A percentile compares a stretch with the other conserved stretches of the same genome.
These are phyloP conservation scores for Otocyon megalotis DNA, from an alignment of 2,113 vertebrate species.

Conservation along the genomic window DNA sequence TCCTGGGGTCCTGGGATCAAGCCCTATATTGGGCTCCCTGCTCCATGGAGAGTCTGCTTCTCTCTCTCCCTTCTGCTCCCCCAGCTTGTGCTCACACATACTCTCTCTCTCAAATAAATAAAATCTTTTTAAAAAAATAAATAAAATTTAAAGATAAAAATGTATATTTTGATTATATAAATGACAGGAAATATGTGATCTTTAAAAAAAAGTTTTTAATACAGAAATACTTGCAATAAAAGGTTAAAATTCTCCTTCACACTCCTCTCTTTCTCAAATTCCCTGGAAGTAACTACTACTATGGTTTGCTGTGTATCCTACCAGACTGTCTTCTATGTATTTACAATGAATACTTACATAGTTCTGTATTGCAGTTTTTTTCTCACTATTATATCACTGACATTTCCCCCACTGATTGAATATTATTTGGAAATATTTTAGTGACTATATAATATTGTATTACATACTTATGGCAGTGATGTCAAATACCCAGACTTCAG, in stretches of 20 bases:
- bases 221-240: neutral
- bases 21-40: neutral
- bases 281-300: neutral
- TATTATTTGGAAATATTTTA: slow-evolving; percentile 24
- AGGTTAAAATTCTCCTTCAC: neutral
- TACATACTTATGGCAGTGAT: neutral
- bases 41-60: neutral
- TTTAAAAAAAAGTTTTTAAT: slow-evolving; percentile 6
- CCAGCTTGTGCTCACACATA: no score
- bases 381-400: neutral
- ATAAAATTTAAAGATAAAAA: neutral
- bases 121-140: no score
- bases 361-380: neutral
- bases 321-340: neutral
- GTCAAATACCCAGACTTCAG: neutral
- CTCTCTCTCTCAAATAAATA: no score
- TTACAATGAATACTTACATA: neutral
- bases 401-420: neutral
- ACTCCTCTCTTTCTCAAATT: neutral
- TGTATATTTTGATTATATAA: neutral
- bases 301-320: neutral
- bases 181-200: neutral
- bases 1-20: neutral
- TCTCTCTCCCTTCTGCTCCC: neutral
- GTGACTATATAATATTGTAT: neutral